Percentiles rank a stretch among this genome's conserved stretches.
Evolutionary conservation across 1,140 invertebrate genomes (phyloP).

Genomic region (Helicorthomorpha holstii): DNA sequence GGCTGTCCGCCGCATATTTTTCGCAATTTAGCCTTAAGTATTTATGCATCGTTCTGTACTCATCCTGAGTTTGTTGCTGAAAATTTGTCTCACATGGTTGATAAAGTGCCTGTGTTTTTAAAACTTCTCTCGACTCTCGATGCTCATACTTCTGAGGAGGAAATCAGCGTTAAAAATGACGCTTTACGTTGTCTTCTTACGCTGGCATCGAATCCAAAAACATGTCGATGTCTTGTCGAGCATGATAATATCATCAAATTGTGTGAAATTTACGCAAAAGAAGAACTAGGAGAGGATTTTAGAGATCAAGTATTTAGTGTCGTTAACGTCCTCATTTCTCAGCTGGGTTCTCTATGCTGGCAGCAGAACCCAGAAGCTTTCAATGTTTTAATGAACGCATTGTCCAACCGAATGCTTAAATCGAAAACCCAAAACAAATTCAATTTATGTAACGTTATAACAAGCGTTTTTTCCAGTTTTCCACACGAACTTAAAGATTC

Average conservation of each 20-base stretch:
- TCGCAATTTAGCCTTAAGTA: slow-evolving; percentile 70
- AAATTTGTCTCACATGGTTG: slow-evolving; percentile 9
- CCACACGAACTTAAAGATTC: slow-evolving; percentile 21
- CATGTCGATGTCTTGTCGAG: slow-evolving; percentile 53
- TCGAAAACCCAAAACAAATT: slow-evolving; percentile 75
- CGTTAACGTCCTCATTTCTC: slow-evolving; percentile 42
- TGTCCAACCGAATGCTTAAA: slow-evolving; percentile 58
- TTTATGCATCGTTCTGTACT: slow-evolving; percentile 62
- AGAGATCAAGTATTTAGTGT: slow-evolving; percentile 50
- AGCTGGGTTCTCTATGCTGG: slow-evolving; percentile 40
- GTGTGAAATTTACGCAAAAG: slow-evolving; percentile 63
- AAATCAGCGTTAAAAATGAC: slow-evolving; percentile 59
- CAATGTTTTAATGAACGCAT: slow-evolving; percentile 62
- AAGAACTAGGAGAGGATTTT: slow-evolving; percentile 62
- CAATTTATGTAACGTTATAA: slow-evolving; percentile 53
- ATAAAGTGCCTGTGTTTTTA: slow-evolving; percentile 7
- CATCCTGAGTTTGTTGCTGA: slow-evolving; percentile 29
- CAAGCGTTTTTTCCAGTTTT: not conserved
- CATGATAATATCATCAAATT: slow-evolving; percentile 58
- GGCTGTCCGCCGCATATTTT: slow-evolving; percentile 62
- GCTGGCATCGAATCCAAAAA: slow-evolving; percentile 50
- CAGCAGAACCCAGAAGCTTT: slow-evolving; percentile 47
- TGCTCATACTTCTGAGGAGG: slow-evolving; percentile 2
- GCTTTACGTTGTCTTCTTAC: slow-evolving; percentile 64
- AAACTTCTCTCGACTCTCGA: slow-evolving; percentile 5